Conservation (phyloP, 1,140 invertebrate genomes). For the Scaptomyza hsui region DNA sequence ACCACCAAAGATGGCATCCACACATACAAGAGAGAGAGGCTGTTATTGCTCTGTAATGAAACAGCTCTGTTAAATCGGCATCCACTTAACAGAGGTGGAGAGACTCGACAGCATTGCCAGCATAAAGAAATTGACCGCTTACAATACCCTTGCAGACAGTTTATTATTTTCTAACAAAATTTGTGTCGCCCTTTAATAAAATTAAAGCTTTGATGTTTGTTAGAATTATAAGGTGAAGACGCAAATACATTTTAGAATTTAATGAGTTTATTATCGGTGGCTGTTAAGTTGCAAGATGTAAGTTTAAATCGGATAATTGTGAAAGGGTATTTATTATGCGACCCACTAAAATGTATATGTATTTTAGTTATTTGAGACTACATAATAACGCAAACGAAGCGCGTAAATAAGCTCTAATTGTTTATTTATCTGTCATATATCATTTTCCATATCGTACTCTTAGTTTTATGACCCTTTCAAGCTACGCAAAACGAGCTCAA, state of each 20-base stretch:
- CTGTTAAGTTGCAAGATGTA: too few species aligned
- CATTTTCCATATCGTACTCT: background rate
- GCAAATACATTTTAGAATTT: too few species aligned
- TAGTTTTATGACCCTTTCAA: background rate
- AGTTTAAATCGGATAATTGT: background rate
- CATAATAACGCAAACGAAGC: background rate
- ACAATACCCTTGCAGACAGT: background rate
- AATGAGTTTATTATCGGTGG: too few species aligned
- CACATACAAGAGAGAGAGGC: conserved; percentile 26
- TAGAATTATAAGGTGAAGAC: too few species aligned
- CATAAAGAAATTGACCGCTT: conserved; percentile 17
- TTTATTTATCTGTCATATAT: conserved; percentile 11
- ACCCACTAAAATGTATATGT: background rate
- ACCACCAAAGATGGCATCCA: conserved; percentile 53
- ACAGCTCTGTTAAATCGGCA: conserved; percentile 14
- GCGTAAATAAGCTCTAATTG: background rate
- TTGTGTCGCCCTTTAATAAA: too few species aligned
- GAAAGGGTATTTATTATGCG: background rate
- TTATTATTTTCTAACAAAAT: too few species aligned
- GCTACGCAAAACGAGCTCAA: conserved; percentile 8
- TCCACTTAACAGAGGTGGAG: conserved; percentile 6
- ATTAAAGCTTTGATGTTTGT: too few species aligned
- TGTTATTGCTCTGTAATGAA: conserved; percentile 35
- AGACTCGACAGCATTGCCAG: conserved; percentile 52
- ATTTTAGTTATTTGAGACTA: background rate